These are phyloP conservation scores for Campylomormyrus tamandua DNA, from an alignment of 2,113 vertebrate species.

Conservation along the genomic window DNA sequence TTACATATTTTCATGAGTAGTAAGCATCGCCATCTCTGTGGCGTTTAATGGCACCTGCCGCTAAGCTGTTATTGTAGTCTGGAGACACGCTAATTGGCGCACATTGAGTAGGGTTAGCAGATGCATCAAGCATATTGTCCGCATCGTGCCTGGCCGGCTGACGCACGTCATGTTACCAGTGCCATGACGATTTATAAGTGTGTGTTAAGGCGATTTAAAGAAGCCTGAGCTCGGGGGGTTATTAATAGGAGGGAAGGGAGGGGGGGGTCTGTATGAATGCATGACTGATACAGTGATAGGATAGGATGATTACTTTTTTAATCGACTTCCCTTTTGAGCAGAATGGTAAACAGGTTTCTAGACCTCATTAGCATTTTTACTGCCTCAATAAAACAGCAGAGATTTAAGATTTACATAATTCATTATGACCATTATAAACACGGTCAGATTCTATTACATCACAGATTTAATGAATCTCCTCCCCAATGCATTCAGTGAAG, in stretches of 20 bases:
- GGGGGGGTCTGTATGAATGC: background rate
- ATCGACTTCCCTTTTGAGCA: slow-evolving; percentile 4
- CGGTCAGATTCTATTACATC: slow-evolving; percentile 5
- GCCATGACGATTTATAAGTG: background rate
- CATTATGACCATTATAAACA: slow-evolving; percentile 17
- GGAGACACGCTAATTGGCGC: background rate
- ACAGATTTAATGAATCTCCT: background rate
- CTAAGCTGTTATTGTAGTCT: background rate
- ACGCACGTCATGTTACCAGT: background rate
- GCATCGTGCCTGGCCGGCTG: no score
- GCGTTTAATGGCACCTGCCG: background rate
- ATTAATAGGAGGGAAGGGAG: background rate
- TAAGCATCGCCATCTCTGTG: background rate
- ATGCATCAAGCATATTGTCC: background rate
- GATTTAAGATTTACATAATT: slow-evolving; percentile 18
- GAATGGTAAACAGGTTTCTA: slow-evolving; percentile 12
- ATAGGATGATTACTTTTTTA: slow-evolving; percentile 19
- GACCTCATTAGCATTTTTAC: slow-evolving; percentile 5
- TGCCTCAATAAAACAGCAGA: slow-evolving; percentile 10
- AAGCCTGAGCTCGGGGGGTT: background rate
- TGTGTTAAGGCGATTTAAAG: background rate
- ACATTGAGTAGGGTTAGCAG: background rate
- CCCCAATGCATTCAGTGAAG: background rate
- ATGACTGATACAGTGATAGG: slow-evolving; percentile 14
- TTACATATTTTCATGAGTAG: background rate